Evolutionary conservation across 2,797 vertebrate genomes (phyloP), one percentile per base, ranked within the genome.

Genomic region (Phaenicophaeus curvirostris): DNA sequence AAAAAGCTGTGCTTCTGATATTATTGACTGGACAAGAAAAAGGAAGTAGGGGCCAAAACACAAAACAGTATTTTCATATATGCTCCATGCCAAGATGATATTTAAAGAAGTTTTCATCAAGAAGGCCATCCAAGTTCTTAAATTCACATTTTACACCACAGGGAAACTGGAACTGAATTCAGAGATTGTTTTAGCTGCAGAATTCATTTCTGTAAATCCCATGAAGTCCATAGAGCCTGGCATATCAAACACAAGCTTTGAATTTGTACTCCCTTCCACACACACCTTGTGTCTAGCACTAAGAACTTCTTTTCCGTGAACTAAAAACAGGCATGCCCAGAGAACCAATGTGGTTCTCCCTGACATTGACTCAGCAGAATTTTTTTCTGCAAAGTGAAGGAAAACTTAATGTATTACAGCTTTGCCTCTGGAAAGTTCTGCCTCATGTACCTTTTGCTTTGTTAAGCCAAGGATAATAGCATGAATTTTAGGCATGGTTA

Each of bases 351-450:
- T 15, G 11, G 19, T 42, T 15, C 24, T 77, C 33, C 37, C 54
- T 39, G 21, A 42, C 35, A 28, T 2, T n/a, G 30, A 54, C 25
- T 68, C 61, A 63, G 37, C 15, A 72, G 69, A 90, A 39, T 30
- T 46, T 67, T 9, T 3, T 35, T 85, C 50, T 71, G 7, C 35
- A 14, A 37, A 73, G 28, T n/a, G 33, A 73, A 76, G 19, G 2
- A 62, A 90, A 66, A 20, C 17, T 18, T 31, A 31, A 27, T 6
- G 6, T 7, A 62, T 31, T n/a, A 9, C 31, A 17, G 24, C 63
- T 89, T 81, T 89, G n/a, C 30, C 72, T 83, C 69, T 85, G 82
- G 41, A 85, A 80, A 68, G 53, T 31, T 41, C 24, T 71, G 44
- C 50, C 33, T 57, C 13, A 1, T 5, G 20, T 37, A 57, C 23